Base-by-base conservation (phyloP, 1,140 invertebrate species). In the Temnothorax longispinosus region DNA sequence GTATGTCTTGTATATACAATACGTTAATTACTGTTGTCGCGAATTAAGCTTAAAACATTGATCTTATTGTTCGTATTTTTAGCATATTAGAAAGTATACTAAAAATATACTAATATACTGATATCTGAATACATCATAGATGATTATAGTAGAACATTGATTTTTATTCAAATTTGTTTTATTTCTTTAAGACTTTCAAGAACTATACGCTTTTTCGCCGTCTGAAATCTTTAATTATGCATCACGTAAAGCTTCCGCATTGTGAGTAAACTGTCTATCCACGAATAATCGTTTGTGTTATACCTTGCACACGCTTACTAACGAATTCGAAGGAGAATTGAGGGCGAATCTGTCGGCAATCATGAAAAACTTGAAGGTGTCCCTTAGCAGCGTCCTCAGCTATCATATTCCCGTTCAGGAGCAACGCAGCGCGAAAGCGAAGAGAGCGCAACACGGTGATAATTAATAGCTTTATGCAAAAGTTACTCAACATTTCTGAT, bases 281-380 rank as follows among this genome's bases (percentile, higher is more conserved):
- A 80, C 15, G 21, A 81, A 74, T 60, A 81, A 87, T 56, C 41
- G 64, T 38, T 38, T 27, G 1, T 47, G 32, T 74, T 72, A 27
- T 62, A n/a, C 72, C 91, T 32, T 90, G 86, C 71, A 86, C 90
- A 93, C 69, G 91, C 91, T 91, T 88, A 85, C 90, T 90, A 86
- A 89, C 44, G 6, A 88, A 91, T 69, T 94, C 95, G 27, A 27
- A 96, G 89, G 94, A 95, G 86, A 93, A 93, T 82, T 95, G 95
- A 89, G 94, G 95, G 77, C 94, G 90, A 82, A 95, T 92, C 15
- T 93, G 91, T 85, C 95, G 90, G 56, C 86, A 82, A 13, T 87
- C 86, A 82, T 94, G 91, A 95, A 96, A 95, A 95, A 95, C 94
- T 96, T 95, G 91, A 95, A 95, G 92, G 92, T 95, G 65, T 92